Evolutionary conservation across 2,113 vertebrate genomes (phyloP), one percentile per base, ranked within the genome.

Genomic region (Suncus etruscus): DNA sequence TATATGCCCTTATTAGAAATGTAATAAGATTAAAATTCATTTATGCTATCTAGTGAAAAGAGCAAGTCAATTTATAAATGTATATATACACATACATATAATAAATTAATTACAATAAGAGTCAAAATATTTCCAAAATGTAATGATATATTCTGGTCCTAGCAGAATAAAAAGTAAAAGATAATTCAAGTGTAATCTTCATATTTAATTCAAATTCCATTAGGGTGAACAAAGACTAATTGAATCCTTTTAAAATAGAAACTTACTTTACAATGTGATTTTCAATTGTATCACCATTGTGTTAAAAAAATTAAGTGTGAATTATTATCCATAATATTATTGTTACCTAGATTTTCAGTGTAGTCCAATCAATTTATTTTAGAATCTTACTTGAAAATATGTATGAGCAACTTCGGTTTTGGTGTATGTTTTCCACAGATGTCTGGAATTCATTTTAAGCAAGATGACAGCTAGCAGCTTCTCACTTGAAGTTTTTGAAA

Each of bases 301-400:
- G 39, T 22, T 20, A 92, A 69, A 84, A 14, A 90, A 83, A 76
- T 73, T 54, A 87, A n/a, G 79, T 29, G 25, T 51, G 50, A 82
- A 68, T 8, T 74, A 1, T 39, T 63, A 27, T 69, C 31, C 24
- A 8, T 81, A 61, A 79, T 27, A 78, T 61, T 81, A 63, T 69
- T 1, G 66, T 83, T 16, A 27, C 6, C 9, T 6, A 66, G 18
- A 24, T 29, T 68, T 77, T 76, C 63, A 29, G 4, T 61, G 73
- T 82, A 70, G 72, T 48, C 12, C 22, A 66, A 65, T 77, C 24
- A 1, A 27, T 45, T 61, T 88, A 70, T 69, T 61, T 66, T 22
- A 87, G 45, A 47, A 66, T 81, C 81, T 1, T 68, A 0, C 11
- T 66, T 22, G n/a, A 25, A 18, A 76, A 65, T 39, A 18, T 61